These are phyloP conservation scores for Syngnathus floridae DNA, from an alignment of 2,113 vertebrate genomes.

Conservation along the genomic window DNA sequence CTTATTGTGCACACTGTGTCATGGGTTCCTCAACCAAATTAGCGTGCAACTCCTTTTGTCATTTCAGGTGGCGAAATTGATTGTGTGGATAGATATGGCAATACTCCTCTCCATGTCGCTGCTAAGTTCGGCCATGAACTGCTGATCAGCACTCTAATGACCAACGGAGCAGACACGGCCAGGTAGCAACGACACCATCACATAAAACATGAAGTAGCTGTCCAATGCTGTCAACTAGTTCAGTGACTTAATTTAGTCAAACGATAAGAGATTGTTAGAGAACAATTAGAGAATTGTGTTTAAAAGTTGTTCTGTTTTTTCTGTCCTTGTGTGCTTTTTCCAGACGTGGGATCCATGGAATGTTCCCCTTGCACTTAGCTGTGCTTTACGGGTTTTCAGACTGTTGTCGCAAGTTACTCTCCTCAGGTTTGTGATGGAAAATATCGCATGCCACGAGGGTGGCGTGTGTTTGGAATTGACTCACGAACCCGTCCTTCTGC, in stretches of 20 bases:
- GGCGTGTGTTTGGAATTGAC: background rate
- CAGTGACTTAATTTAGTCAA: background rate
- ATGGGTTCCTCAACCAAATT: background rate
- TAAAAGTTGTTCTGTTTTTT: background rate
- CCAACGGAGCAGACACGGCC: slow-evolving; percentile 93
- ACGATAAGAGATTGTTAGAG: too few relatives aligned
- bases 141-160: slow-evolving; percentile 97
- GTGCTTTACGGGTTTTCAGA: slow-evolving; percentile 97
- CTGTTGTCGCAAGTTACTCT: slow-evolving; percentile 98
- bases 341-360: slow-evolving; percentile 91
- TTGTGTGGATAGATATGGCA: slow-evolving; percentile 92
- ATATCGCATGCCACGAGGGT: background rate
- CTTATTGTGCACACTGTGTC: background rate
- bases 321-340: slow-evolving; percentile 1
- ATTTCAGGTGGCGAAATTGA: slow-evolving; percentile 89
- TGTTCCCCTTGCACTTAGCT: slow-evolving; percentile 97
- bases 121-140: slow-evolving; percentile 97
- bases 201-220: background rate
- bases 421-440: slow-evolving; percentile 80
- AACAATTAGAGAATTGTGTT: background rate
- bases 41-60: background rate
- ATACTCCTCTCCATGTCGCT: slow-evolving; percentile 96
- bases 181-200: slow-evolving; percentile 65
- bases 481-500: background rate
- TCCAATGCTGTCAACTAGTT: background rate